Evolutionary conservation across 2,797 vertebrate species (phyloP).

Genomic region (Rhadinocentrus ornatus): DNA sequence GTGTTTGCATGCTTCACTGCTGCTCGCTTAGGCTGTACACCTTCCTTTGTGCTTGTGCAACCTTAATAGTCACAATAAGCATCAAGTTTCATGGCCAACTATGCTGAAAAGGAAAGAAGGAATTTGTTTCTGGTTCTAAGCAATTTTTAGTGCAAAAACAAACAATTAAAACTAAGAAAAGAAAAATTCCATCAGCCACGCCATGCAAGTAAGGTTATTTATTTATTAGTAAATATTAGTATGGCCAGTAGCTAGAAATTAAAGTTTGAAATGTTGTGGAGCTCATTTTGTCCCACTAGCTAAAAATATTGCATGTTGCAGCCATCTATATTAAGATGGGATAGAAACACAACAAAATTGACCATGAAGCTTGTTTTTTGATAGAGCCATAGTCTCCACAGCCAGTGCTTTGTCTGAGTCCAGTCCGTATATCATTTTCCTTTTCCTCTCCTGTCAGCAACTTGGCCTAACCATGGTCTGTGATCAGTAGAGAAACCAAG

Average conservation of each 20-base stretch:
- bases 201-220: neutral
- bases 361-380: conserved; percentile 38
- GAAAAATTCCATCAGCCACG: neutral
- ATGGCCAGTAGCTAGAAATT: conserved; percentile 4
- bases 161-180: neutral
- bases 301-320: conserved; percentile 18
- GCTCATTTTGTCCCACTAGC: conserved; percentile 6
- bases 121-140: conserved; percentile 14
- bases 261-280: neutral
- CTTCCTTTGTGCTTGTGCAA: conserved; percentile 32
- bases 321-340: neutral
- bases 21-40: conserved; percentile 18
- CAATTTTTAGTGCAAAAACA: neutral
- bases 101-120: conserved; percentile 19
- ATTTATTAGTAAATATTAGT: conserved; percentile 4
- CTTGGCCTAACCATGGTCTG: conserved; percentile 45
- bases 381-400: conserved; percentile 24
- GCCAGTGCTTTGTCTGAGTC: conserved; percentile 25
- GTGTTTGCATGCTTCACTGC: conserved; percentile 32
- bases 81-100: conserved; percentile 28
- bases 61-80: conserved; percentile 24
- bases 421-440: conserved; percentile 48
- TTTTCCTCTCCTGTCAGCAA: conserved; percentile 60
- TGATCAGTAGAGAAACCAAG: conserved; percentile 49
- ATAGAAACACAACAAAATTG: conserved; percentile 12